These are phyloP conservation scores for Nipponacmea schrenckii DNA, from an alignment of 2,888 invertebrate genomes.

Conservation along the genomic window DNA sequence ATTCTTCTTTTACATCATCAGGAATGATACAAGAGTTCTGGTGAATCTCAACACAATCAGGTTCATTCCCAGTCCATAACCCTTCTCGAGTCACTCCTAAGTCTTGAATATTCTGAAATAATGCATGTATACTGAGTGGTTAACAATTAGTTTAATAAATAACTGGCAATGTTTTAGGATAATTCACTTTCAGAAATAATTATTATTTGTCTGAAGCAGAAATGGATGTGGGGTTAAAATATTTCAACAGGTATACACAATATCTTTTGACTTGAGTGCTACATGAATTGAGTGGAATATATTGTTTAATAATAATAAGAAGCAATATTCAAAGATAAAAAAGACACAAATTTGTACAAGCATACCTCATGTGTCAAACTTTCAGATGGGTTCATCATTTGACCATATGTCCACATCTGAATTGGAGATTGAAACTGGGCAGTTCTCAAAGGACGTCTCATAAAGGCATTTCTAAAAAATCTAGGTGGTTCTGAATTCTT, in stretches of 20 bases:
- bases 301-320: conserved; percentile 1
- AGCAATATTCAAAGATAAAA: not conserved
- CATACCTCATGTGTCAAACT: conserved; percentile 8
- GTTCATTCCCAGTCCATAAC: conserved; percentile 7
- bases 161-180: not conserved
- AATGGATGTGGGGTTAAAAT: not conserved
- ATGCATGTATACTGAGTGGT: not conserved
- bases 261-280: conserved; percentile 2
- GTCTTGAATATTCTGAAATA: conserved; percentile 7
- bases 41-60: conserved; percentile 2
- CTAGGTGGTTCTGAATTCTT: conserved; percentile 8
- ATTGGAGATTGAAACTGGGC: conserved; percentile 4
- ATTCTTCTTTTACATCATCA: conserved; percentile 5
- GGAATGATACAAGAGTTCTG: conserved; percentile 6
- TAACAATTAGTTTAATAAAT: not conserved
- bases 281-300: conserved; percentile 6
- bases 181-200: not conserved
- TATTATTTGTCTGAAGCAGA: not conserved
- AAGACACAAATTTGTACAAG: conserved; percentile 1
- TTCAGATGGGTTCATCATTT: conserved; percentile 4
- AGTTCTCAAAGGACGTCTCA: conserved; percentile 8
- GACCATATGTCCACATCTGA: conserved; percentile 7
- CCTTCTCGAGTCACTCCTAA: conserved; percentile 5
- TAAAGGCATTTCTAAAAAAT: conserved; percentile 2
- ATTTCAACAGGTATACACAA: not conserved